Conservation (phyloP, 1,140 invertebrate species). For the Arctopsyche grandis region DNA sequence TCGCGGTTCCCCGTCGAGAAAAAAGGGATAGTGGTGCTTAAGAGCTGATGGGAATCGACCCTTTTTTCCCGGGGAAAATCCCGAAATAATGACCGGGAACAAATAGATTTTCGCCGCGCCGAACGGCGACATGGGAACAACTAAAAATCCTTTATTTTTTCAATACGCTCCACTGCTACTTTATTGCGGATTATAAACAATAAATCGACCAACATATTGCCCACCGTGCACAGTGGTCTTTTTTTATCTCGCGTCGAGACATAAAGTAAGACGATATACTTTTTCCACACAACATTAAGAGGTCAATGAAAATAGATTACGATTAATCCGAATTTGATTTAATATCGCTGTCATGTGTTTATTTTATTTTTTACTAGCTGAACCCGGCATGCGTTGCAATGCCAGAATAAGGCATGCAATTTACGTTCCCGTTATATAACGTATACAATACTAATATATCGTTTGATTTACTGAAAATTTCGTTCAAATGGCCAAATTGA, state of each 20-base stretch:
- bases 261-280: no score
- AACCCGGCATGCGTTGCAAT: no score
- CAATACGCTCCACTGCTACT: not conserved
- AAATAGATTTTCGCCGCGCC: constrained; percentile 35
- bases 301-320: no score
- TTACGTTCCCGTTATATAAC: no score
- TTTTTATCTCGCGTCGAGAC: not conserved
- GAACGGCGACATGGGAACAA: constrained; percentile 13
- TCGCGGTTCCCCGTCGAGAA: constrained; percentile 1
- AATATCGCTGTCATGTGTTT: no score
- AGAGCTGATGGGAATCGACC: constrained; percentile 39
- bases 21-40: constrained; percentile 38
- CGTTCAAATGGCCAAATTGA: no score
- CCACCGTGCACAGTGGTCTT: not conserved
- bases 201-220: not conserved
- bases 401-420: no score
- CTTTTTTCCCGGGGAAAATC: constrained; percentile 28
- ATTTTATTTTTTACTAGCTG: no score
- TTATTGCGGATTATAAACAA: not conserved
- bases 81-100: constrained; percentile 39
- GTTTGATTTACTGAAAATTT: no score
- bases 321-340: no score
- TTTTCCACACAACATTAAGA: no score
- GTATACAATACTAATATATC: no score
- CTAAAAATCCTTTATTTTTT: constrained; percentile 33